phyloP scores from a whole-genome alignment of 2,888 invertebrate genomes.

The Aphrophora alni region DNA sequence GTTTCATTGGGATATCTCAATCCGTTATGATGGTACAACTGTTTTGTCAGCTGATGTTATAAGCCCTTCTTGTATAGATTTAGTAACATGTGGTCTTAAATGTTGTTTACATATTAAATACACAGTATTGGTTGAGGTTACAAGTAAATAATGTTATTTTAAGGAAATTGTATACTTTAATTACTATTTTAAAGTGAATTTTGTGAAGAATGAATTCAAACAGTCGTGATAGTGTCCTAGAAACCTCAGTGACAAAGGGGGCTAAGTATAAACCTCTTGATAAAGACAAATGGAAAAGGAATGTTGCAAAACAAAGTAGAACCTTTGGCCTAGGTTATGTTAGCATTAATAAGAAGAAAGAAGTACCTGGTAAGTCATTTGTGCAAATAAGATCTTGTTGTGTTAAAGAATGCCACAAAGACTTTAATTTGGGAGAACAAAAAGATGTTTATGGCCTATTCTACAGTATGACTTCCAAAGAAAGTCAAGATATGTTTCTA shows the following conservation, averaged over 20 bases:
- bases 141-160: no score
- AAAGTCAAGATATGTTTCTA: slow-evolving; percentile 14
- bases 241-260: neutral
- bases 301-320: neutral
- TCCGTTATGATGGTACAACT: no score
- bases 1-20: no score
- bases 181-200: no score
- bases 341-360: neutral
- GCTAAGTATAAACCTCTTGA: slow-evolving; percentile 15
- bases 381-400: slow-evolving; percentile 10
- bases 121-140: no score
- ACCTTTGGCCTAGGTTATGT: neutral
- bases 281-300: slow-evolving; percentile 8
- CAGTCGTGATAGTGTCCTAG: no score
- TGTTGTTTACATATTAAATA: no score
- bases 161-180: no score
- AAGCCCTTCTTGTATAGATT: no score
- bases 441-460: slow-evolving; percentile 21
- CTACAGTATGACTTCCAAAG: slow-evolving; percentile 7
- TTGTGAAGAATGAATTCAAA: no score
- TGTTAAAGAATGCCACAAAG: slow-evolving; percentile 20
- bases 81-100: no score
- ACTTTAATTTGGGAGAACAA: slow-evolving; percentile 14
- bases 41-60: no score
- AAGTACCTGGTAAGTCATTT: neutral